Evolutionary conservation across 2,113 vertebrate genomes (phyloP).

Genomic region (Xiphias gladius): DNA sequence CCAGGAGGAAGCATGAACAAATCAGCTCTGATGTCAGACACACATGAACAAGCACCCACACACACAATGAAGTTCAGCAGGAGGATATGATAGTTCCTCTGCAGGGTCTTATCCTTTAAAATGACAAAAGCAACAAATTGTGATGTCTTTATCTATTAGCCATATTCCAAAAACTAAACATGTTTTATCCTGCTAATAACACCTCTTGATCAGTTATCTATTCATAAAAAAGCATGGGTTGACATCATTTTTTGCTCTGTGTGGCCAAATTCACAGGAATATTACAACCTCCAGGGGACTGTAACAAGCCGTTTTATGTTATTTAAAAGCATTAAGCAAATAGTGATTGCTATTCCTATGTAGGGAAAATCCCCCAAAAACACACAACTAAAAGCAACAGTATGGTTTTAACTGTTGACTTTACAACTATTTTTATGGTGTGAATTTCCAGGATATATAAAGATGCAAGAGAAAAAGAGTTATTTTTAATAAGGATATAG

Average conservation of each 20-base stretch:
- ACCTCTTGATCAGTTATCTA: conserved; percentile 56
- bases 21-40: conserved; percentile 54
- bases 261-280: conserved; percentile 14
- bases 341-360: conserved; percentile 36
- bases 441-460: conserved; percentile 31
- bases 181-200: conserved; percentile 68
- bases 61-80: conserved; percentile 30
- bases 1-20: conserved; percentile 38
- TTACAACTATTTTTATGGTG: conserved; percentile 54
- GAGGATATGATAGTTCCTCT: conserved; percentile 43
- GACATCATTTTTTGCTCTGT: neutral
- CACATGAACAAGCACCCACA: conserved; percentile 10
- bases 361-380: conserved; percentile 36
- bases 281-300: neutral
- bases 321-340: conserved; percentile 50
- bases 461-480: conserved; percentile 13
- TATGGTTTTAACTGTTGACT: conserved; percentile 54
- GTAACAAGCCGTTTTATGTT: conserved; percentile 15
- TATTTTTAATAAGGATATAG: neutral
- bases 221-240: neutral
- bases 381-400: conserved; percentile 50
- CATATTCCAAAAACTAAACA: conserved; percentile 67
- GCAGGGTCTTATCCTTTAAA: conserved; percentile 67
- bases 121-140: conserved; percentile 65
- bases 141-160: conserved; percentile 65